Evolutionary conservation across 1,140 invertebrate species (phyloP), one percentile per base, ranked within the genome.

Genomic region (Triops cancriformis): DNA sequence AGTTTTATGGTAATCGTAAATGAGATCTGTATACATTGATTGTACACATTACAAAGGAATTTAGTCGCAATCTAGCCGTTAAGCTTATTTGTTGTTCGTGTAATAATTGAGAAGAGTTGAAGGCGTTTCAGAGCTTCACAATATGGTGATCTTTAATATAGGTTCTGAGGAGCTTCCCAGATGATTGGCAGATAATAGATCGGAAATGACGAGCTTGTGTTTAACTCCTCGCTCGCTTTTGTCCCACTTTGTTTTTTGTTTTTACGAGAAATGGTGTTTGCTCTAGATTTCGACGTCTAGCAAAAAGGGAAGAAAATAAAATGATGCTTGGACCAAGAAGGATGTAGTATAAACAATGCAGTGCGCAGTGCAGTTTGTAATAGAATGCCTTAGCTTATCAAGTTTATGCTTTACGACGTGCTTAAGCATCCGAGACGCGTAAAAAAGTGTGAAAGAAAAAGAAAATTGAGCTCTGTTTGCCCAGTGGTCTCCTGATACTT

Each of bases 21-120:
- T 23, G 23, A 64, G 51, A 64, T 64, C 51, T 64, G 51, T 64
- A 64, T 64, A 64, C 10, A 64, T 64, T 64, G 23, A 64, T 64
- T 64, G 51, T 64, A 64, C 51, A 64, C 51, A 64, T 64, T 64
- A 64, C 51, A 64, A 64, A 64, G 51, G 23, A 64, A 64, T 64
- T 64, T 64, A 64, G 51, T 64, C 51, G 51, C 23, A 64, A n/a
- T 64, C 3, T 64, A 64, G 14, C 23, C 5, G 51, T 0, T 23
- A 18, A 1, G 23, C 6, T 3, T n/a, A 64, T 37, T 37, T 37
- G 31, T n/a, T n/a, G 7, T 37, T 37, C 7, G 7, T 37, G 31
- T 37, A 37, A n/a, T n/a, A n/a, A n/a, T n/a, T n/a, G n/a, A n/a
- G n/a, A n/a, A n/a, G n/a, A n/a, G n/a, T n/a, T n/a, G n/a, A n/a